Evolutionary conservation across 2,888 invertebrate species (phyloP).

Genomic region (Nudaria mundana): DNA sequence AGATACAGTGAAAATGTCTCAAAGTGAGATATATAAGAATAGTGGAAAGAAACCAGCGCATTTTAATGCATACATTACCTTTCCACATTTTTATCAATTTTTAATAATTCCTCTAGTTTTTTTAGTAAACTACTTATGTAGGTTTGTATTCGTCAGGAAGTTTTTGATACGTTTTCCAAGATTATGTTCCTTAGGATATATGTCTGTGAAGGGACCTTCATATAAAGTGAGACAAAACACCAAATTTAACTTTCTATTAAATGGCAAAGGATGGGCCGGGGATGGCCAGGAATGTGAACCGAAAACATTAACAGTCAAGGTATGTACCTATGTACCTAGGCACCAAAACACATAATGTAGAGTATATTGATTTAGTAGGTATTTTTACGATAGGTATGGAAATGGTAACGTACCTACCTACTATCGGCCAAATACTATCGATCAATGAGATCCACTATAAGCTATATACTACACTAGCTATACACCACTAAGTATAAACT

Average conservation of each 20-base stretch:
- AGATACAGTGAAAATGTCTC: conserved; percentile 43
- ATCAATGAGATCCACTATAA: too few relatives aligned
- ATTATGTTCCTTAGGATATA: conserved; percentile 46
- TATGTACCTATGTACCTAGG: conserved; percentile 10
- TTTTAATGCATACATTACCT: conserved; percentile 45
- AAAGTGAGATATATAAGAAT: conserved; percentile 41
- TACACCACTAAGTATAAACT: too few relatives aligned
- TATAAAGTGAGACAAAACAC: conserved; percentile 39
- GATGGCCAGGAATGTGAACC: conserved; percentile 27
- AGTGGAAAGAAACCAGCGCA: conserved; percentile 38
- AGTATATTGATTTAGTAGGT: background rate
- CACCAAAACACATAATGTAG: too few relatives aligned
- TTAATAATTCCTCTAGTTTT: conserved; percentile 43
- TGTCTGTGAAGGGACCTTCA: conserved; percentile 49
- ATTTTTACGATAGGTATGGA: too few relatives aligned
- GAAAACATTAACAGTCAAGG: conserved; percentile 41
- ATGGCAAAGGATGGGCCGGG: conserved; percentile 44
- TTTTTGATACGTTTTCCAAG: conserved; percentile 46
- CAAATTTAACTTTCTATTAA: conserved; percentile 43
- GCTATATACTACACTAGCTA: too few relatives aligned
- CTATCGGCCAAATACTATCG: too few relatives aligned
- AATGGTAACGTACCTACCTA: too few relatives aligned
- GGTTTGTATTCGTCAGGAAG: conserved; percentile 46
- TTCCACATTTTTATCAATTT: conserved; percentile 43
- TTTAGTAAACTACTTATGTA: conserved; percentile 42